phyloP scores from a whole-genome alignment of 2,113 vertebrate species.

The Prinia subflava region DNA sequence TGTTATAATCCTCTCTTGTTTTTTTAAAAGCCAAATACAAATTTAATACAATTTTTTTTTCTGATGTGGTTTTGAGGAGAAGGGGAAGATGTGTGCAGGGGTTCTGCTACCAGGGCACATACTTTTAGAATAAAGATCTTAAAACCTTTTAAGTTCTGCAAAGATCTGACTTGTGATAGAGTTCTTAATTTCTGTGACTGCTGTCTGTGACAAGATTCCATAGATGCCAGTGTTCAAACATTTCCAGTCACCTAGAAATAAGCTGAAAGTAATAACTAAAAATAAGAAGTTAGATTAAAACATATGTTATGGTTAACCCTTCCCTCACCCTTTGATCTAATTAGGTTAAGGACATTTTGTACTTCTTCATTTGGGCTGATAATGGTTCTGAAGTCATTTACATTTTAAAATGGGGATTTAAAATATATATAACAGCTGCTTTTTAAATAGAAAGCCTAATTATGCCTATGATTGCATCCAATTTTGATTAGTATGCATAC shows the following conservation, averaged over 20 bases:
- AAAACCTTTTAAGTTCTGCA: background rate
- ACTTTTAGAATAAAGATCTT: background rate
- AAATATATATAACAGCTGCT: conserved; percentile 34
- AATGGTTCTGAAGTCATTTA: conserved; percentile 10
- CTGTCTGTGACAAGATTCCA: background rate
- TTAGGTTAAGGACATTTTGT: background rate
- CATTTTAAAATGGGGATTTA: background rate
- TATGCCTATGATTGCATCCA: conserved; percentile 41
- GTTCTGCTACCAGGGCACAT: background rate
- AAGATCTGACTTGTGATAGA: background rate
- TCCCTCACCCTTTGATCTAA: background rate
- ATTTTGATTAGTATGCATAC: conserved; percentile 32
- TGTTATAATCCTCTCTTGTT: conserved; percentile 13
- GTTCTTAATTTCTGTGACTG: background rate
- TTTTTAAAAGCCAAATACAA: conserved; percentile 4
- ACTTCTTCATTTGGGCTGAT: background rate
- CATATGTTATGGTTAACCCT: background rate
- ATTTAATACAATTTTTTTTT: background rate
- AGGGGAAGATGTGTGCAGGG: background rate
- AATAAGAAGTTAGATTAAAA: background rate
- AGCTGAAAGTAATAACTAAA: background rate
- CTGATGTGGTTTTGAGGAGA: background rate
- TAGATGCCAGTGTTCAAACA: background rate
- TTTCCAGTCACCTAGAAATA: background rate
- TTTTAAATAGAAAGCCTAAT: conserved; percentile 58